Evolutionary conservation across 1,140 invertebrate genomes (phyloP), one percentile per base, ranked within the genome.

Genomic region (Bombus ignitus): DNA sequence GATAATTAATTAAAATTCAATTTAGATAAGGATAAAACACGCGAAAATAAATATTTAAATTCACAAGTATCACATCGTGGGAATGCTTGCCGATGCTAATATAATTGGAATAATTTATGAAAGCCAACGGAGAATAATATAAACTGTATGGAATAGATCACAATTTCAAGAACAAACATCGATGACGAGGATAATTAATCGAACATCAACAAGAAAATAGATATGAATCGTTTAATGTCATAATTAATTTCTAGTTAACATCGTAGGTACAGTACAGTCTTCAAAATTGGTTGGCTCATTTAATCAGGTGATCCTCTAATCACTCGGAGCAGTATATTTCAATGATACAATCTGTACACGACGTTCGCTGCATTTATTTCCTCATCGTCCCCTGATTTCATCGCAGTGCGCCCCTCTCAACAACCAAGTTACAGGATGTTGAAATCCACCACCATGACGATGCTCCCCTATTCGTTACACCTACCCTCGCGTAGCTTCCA

Each of bases 391-490:
- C 72, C 47, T 12, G 80, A 75, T 70, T 83, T 81, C 74, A 80
- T 71, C 80, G 85, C 62, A 35, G 18, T 35, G 39, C 53, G 71
- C 66, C 79, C 76, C 72, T 62, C 62, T 53, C 47, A 10, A 39
- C 85, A 66, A 53, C 32, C 32, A 74, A 86, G 37, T 75, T 70
- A 62, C 80, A 82, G 72, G 59, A 85, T 68, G 84, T 81, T 73
- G 79, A 82, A 85, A 85, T 75, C 84, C 78, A 74, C 35, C 78
- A 47, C 32, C n/a, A 47, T 57, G 70, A 53, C 78, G 32, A 68
- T 81, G 62, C 72, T 85, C 84, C 84, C 78, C 71, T 68, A 72
- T 81, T 85, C 79, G 71, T 81, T 85, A 81, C 84, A 37, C 59
- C 25, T 37, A 71, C 85, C 80, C 65, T 86, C 32, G 28, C 22